Evolutionary conservation across 2,113 vertebrate species (phyloP), one percentile per base, ranked within the genome.

Genomic region (Ciconia stormi): DNA sequence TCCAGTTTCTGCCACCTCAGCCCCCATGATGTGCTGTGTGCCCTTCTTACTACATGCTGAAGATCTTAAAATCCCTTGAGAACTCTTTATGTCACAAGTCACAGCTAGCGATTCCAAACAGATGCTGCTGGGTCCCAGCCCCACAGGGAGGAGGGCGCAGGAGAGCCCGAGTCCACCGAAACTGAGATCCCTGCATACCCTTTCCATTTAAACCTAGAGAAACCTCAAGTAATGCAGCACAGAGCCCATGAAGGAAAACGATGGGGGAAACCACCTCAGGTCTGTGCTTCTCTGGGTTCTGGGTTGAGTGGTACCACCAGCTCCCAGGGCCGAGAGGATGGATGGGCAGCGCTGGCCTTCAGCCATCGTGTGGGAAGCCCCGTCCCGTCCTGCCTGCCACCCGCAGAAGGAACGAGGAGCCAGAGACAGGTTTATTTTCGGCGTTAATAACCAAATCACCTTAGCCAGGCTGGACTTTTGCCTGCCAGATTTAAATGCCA

Each of bases 21-120:
- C 36, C 47, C 46, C 15, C 2, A 0, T 0, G 9, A 72, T 7
- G 9, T 27, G 16, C 18, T 5, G 18, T 16, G 40, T 25, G 7
- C 14, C 16, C 19, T 80, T 67, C 70, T 90, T 26, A 47, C 29
- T 11, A 47, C 18, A 8, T 17, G 67, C 27, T 18, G 29, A 71
- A 32, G 40, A 40, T 3, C 20, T 50, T 23, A 44, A 82, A 81
- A 53, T 5, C 16, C 36, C 1, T 26, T 3, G 16, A 38, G 42
- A 91, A 6, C 4, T 34, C 50, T n/a, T 50, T 10, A 3, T 9
- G 19, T 5, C 77, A 47, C 17, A 67, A 40, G 29, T 40, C 11
- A 1, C 29, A 32, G 23, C 23, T 17, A 62, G 25, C 1, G 0
- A 67, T 52, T 71, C 23, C 25, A 50, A 77, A 29, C 10, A n/a